Evolutionary conservation across 30 jellyfish, hydroid and myxozoan genomes (phyloP).

Genomic region (Clytia hemisphaerica): DNA sequence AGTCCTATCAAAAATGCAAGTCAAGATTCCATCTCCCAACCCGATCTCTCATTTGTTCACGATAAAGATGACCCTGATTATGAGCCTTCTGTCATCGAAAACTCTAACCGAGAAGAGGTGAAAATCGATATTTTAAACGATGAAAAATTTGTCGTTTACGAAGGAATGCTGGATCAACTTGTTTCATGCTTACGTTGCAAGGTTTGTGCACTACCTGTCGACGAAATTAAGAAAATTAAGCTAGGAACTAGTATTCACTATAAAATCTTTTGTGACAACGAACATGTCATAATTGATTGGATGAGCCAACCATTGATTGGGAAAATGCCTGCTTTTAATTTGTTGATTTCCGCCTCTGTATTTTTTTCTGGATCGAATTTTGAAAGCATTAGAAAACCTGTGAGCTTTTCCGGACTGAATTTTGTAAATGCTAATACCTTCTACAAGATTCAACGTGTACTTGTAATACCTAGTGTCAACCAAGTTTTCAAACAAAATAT

Average conservation of each 20-base stretch:
- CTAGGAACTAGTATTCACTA: constrained; percentile 1
- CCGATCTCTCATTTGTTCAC: too few relatives aligned
- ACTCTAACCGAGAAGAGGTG: too few relatives aligned
- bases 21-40: too few relatives aligned
- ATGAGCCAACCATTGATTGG: constrained; percentile 1
- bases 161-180: neutral
- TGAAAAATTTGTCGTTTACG: neutral
- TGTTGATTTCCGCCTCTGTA: constrained; percentile 1
- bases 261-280: neutral
- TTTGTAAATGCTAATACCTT: neutral
- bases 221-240: neutral
- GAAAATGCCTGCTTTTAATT: constrained; percentile 14
- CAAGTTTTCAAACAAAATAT: too few relatives aligned
- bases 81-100: neutral
- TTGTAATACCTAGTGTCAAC: constrained; percentile 4
- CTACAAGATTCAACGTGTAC: constrained; percentile 1
- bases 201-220: neutral
- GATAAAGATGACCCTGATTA: too few relatives aligned
- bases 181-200: neutral
- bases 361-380: neutral
- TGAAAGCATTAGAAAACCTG: neutral
- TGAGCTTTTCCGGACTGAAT: constrained; percentile 2
- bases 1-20: too few relatives aligned
- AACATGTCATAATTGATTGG: neutral
- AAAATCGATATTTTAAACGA: too few relatives aligned